Evolutionary conservation across 2,888 invertebrate species (phyloP).

Genomic region (Leptinotarsa peninsularis): DNA sequence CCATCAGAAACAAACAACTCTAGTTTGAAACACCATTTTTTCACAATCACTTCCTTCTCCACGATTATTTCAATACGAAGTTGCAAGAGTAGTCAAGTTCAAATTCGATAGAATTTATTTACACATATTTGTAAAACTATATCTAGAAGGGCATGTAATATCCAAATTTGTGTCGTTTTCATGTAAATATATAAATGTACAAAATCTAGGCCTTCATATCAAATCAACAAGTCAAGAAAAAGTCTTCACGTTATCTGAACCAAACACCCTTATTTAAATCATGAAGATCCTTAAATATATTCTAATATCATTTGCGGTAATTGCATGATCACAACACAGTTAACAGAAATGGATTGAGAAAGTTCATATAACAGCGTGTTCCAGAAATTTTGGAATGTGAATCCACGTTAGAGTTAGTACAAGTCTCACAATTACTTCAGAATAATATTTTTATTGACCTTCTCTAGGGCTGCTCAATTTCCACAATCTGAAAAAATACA

Average conservation of each 20-base stretch:
- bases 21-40: no score
- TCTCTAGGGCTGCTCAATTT: no score
- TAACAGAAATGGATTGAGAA: background rate
- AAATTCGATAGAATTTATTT: constrained; percentile 43
- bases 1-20: no score
- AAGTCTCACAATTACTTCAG: background rate
- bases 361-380: background rate
- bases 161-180: constrained; percentile 39
- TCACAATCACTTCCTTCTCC: no score
- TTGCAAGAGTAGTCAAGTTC: background rate
- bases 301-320: constrained; percentile 5
- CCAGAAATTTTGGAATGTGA: constrained; percentile 1
- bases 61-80: background rate
- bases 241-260: background rate
- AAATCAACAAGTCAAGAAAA: constrained; percentile 23
- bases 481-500: no score
- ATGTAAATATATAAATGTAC: constrained; percentile 53
- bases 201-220: constrained; percentile 50
- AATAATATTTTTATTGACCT: no score
- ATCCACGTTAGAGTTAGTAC: background rate
- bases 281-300: constrained; percentile 4
- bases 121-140: constrained; percentile 46
- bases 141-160: constrained; percentile 38
- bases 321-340: background rate
- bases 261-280: background rate